These are phyloP conservation scores for Myiopsitta monachus DNA, from an alignment of 2,113 vertebrate species.

Conservation along the genomic window DNA sequence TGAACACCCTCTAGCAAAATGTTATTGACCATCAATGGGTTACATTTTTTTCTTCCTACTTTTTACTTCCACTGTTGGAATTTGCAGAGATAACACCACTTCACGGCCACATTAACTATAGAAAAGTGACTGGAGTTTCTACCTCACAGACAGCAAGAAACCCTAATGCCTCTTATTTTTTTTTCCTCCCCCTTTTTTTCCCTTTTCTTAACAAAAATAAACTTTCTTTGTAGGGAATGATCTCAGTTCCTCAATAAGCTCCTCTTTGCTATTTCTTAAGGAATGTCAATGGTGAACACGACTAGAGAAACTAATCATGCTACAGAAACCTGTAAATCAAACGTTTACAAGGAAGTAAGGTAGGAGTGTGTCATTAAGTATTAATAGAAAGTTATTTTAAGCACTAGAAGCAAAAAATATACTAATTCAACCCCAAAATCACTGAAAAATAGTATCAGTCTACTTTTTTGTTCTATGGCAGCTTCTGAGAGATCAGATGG, in stretches of 20 bases:
- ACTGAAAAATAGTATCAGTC: neutral
- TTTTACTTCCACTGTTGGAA: neutral
- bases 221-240: neutral
- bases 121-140: neutral
- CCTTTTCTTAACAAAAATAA: conserved; percentile 50
- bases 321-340: neutral
- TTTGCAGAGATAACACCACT: neutral
- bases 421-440: neutral
- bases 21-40: accelerated
- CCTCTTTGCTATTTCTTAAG: neutral
- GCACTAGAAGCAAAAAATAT: conserved; percentile 20
- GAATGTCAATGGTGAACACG: neutral
- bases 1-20: neutral
- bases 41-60: neutral
- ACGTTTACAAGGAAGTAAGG: neutral
- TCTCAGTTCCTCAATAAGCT: neutral
- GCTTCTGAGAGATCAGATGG: neutral
- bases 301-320: neutral
- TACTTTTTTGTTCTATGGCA: conserved; percentile 5
- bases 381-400: neutral
- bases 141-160: neutral
- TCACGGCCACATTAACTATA: neutral
- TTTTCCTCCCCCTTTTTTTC: neutral
- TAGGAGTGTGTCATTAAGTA: neutral
- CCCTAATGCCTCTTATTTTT: neutral